Conservation (phyloP, 1,140 invertebrate genomes). For the Grapholita molesta region DNA sequence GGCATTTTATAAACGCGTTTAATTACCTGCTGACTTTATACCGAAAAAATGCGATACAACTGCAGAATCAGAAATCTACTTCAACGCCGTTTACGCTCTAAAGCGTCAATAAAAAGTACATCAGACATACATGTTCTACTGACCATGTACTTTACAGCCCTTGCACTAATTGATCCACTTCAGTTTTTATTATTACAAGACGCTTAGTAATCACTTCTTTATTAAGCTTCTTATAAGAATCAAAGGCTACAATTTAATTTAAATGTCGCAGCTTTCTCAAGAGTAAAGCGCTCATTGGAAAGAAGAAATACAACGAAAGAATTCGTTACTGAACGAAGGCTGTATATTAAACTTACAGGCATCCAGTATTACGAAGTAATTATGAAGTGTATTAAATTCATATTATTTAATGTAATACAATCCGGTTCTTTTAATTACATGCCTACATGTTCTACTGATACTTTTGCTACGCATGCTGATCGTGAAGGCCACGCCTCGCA, state of each 20-base stretch:
- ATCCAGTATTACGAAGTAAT: too few relatives aligned
- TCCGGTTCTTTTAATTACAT: neutral
- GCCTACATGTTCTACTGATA: neutral
- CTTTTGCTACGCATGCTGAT: slow-evolving; percentile 9
- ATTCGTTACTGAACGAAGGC: neutral
- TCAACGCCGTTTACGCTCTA: neutral
- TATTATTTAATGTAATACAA: neutral
- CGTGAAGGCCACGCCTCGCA: neutral
- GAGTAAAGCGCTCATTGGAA: neutral
- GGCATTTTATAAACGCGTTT: neutral
- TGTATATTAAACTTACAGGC: neutral
- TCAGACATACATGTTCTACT: neutral
- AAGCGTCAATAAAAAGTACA: neutral
- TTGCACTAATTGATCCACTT: neutral
- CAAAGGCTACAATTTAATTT: neutral
- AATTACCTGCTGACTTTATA: neutral
- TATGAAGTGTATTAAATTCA: neutral
- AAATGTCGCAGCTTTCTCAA: slow-evolving; percentile 4
- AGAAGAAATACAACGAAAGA: neutral
- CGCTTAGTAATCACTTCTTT: neutral
- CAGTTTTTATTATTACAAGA: neutral
- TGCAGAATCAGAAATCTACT: neutral
- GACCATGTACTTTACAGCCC: neutral
- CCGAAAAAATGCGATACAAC: neutral
- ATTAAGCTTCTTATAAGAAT: neutral